Base-by-base conservation (phyloP, 2,113 vertebrate genomes). In the Irena cyanogastra region DNA sequence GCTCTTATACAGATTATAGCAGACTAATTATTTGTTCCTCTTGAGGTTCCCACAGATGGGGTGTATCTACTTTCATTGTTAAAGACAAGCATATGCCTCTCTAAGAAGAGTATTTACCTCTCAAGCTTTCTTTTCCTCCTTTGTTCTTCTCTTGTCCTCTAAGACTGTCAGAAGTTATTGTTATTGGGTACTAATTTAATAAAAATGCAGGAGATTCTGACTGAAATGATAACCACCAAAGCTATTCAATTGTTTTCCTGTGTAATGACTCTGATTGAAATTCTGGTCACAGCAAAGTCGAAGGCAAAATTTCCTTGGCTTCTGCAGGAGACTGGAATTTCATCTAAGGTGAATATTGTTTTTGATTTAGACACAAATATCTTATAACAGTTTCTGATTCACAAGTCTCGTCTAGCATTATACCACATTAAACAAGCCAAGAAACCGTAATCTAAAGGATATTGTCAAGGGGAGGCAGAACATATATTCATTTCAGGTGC, bases 151-250 rank as follows among this genome's bases (percentile, higher is more conserved):
- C 4, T 77, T 93, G 85, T 90, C 92, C 92, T 90, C 83, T 92
- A 92, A 74, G 35, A 37, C 27, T 64, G 83, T 71, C 65, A 91
- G 69, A 89, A 95, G 56, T 82, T 95, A 87, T 53, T 89, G 57
- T 89, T 94, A 89, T 87, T 80, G 81, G 59, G 39, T 45, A 74
- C 75, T 96, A 96, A 95, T 96, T 94, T 86, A 95, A 94, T 94
- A 94, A 95, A 89, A 95, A 94, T 63, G 54, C 54, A 90, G 75
- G 33, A 59, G 78, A 88, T 87, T 90, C 92, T 91, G 78, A 80
- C 87, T 94, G 84, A 91, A 95, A 95, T 93, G 31, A 91, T 89
- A 95, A 95, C 78, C 23, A 89, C 66, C 42, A 85, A 87, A 95
- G 66, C 66, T 74, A 69, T 83, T 72, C 54, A 59, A 63, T 86